A percentile compares a stretch with the other conserved stretches of the same genome.
Evolutionary conservation across 2,888 invertebrate species (phyloP).

Genomic region (Acleris laterana): DNA sequence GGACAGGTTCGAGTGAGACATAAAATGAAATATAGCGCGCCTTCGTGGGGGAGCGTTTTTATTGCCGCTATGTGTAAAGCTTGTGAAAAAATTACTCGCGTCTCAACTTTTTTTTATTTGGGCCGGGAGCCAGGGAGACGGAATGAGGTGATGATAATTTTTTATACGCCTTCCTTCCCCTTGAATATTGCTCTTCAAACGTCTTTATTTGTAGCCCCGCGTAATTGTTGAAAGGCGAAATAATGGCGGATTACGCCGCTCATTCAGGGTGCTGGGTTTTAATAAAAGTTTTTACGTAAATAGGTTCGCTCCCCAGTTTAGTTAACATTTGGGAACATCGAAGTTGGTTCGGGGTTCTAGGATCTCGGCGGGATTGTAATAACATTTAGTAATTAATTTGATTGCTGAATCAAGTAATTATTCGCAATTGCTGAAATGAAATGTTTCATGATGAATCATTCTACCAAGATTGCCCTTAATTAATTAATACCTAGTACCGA

Average conservation of each 20-base stretch:
- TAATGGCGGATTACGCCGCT: conserved; percentile 51
- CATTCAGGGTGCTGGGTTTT: conserved; percentile 42
- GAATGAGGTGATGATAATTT: conserved; percentile 68
- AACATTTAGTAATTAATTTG: conserved; percentile 24
- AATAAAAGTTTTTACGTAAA: conserved; percentile 38
- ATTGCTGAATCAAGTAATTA: conserved; percentile 19
- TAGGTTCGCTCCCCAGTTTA: conserved; percentile 15
- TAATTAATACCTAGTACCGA: not conserved
- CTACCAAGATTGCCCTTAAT: not conserved
- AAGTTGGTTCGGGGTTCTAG: conserved; percentile 1
- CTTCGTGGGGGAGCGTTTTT: conserved; percentile 68
- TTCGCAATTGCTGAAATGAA: conserved; percentile 19
- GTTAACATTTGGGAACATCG: not conserved
- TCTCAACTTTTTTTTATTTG: conserved; percentile 65
- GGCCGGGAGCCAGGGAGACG: conserved; percentile 45
- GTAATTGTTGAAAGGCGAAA: conserved; percentile 60
- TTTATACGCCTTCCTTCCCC: conserved; percentile 58
- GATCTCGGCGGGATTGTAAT: conserved; percentile 17
- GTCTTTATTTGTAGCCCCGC: conserved; percentile 60
- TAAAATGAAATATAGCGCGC: conserved; percentile 74
- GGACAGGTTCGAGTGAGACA: conserved; percentile 60
- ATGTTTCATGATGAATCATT: conserved; percentile 3
- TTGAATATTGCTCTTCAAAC: conserved; percentile 59
- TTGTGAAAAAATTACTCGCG: conserved; percentile 77
- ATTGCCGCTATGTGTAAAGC: conserved; percentile 77